phyloP scores from a whole-genome alignment of 1,140 invertebrate species.

The Bombus sibiricus region DNA sequence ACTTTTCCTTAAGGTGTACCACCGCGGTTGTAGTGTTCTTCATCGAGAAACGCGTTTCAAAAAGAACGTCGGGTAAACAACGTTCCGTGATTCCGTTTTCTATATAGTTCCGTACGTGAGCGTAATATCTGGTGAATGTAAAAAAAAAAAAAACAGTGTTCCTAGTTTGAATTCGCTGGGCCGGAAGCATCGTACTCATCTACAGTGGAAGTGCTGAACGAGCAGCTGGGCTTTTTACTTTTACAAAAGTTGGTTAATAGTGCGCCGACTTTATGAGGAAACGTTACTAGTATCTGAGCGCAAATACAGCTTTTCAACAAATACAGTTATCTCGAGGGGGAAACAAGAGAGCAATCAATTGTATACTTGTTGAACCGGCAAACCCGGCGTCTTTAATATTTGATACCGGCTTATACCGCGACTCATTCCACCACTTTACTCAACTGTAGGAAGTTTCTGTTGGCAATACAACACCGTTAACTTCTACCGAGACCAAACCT shows the following conservation, averaged over 20 bases:
- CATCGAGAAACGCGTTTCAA: neutral
- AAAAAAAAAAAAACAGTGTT: slow-evolving; percentile 4
- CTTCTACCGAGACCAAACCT: slow-evolving; percentile 7
- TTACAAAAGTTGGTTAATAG: neutral
- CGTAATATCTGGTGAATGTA: neutral
- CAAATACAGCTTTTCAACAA: neutral
- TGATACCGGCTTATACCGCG: slow-evolving; percentile 21
- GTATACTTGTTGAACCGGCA: slow-evolving; percentile 49
- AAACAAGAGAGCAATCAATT: slow-evolving; percentile 31
- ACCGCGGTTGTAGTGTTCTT: neutral
- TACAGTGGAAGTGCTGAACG: neutral
- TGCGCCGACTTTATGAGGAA: neutral
- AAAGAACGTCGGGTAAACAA: neutral
- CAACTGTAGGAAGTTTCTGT: slow-evolving; percentile 12
- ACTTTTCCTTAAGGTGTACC: neutral
- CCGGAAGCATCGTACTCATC: neutral
- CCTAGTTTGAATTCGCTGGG: neutral
- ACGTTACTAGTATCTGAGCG: neutral
- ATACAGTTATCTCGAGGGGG: neutral
- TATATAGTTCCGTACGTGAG: neutral
- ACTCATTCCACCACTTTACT: neutral
- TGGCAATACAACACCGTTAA: neutral
- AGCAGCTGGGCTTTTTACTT: neutral
- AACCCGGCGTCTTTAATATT: slow-evolving; percentile 47
- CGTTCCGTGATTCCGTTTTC: neutral